Base-by-base conservation (phyloP, 2,888 invertebrate species). In the Cephalotes varians region DNA sequence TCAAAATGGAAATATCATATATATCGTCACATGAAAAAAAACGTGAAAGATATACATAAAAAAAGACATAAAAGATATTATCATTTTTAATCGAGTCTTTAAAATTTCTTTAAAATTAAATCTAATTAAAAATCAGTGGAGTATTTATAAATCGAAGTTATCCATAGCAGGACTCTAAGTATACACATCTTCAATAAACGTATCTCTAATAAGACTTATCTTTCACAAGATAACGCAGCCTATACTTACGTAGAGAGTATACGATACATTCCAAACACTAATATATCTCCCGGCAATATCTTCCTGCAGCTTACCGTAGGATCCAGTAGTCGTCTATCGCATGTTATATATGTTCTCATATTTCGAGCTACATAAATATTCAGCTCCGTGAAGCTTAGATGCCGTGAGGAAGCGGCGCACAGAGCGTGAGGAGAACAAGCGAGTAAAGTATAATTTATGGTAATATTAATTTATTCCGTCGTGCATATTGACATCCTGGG, bases 261-360 rank as follows among this genome's bases (percentile, higher is more conserved):
- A 56, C 25, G 25, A 54, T 56, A 71, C 25, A 56, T 56, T 47
- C 49, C 34, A 12, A 12, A 21, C n/a, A 1, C 12, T 28, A 28
- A 71, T 72, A 37, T 40, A 72, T 72, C 37, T 72, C 0, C n/a
- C 18, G 28, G 56, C n/a, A 56, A 40, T 72, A 72, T n/a, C 28
- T 56, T 72, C n/a, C 28, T 54, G 25, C n/a, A 28, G 28, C 28
- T 72, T 44, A 56, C 15, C 34, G 4, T 40, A 56, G 7, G n/a
- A 71, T 56, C 15, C 28, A 56, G 37, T 25, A 37, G 28, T 40
- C 21, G 28, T 40, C 21, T n/a, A 28, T 72, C 40, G 37, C 10
- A 72, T 28, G 37, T 71, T 44, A 56, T 56, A 56, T 28, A n/a
- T n/a, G 40, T 25, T 54, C 28, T n/a, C 28, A 28, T 72, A 56